Evolutionary conservation across 2,888 invertebrate genomes (phyloP).

Genomic region (Tipula lateralis): DNA sequence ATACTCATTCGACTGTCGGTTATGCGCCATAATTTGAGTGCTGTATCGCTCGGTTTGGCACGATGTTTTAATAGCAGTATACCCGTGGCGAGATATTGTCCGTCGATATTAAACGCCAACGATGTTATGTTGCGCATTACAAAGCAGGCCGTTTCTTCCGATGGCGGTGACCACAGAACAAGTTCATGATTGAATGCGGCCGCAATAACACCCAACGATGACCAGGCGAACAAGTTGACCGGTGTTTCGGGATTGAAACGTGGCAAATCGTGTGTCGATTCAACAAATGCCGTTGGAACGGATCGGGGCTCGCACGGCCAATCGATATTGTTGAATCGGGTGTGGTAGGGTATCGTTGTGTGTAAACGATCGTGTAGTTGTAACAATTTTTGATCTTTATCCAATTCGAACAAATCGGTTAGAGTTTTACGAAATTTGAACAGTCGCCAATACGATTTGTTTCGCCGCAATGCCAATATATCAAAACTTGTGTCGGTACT

Average conservation of each 20-base stretch:
- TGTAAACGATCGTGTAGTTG: neutral
- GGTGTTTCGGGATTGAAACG: conserved; percentile 35
- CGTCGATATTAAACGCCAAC: conserved; percentile 43
- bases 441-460: neutral
- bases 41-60: conserved; percentile 30
- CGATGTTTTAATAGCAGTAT: conserved; percentile 33
- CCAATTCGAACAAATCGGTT: neutral
- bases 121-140: conserved; percentile 39
- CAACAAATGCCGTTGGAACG: conserved; percentile 41
- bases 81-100: conserved; percentile 43
- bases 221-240: conserved; percentile 42
- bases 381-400: neutral
- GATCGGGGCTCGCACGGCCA: conserved; percentile 45
- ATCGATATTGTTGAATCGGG: conserved; percentile 38
- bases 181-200: conserved; percentile 44
- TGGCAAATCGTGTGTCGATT: conserved; percentile 45
- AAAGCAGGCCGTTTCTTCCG: conserved; percentile 42
- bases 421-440: neutral
- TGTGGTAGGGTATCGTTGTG: neutral
- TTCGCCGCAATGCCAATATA: neutral
- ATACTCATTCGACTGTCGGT: neutral
- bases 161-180: conserved; percentile 43
- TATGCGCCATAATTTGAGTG: conserved; percentile 33
- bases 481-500: neutral
- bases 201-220: conserved; percentile 42